Conservation (phyloP, 2,797 vertebrate genomes). For the Basileuterus tristriatus region DNA sequence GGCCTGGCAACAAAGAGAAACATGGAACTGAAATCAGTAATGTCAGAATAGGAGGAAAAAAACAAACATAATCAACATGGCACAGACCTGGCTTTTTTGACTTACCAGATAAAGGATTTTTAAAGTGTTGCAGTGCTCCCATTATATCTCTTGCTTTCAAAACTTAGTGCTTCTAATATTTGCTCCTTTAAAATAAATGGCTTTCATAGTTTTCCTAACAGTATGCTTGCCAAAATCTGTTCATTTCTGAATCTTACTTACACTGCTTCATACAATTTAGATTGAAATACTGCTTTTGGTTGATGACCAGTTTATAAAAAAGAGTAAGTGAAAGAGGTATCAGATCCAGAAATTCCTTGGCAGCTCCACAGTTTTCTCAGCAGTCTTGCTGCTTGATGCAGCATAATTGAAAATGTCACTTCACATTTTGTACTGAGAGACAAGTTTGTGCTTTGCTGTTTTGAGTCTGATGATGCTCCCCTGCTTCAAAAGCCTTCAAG, state of each 20-base stretch:
- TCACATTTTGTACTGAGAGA: neutral
- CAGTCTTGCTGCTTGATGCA: neutral
- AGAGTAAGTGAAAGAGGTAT: neutral
- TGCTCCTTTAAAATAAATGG: neutral
- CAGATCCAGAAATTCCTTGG: slow-evolving; percentile 36
- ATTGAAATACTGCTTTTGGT: neutral
- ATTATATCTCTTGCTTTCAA: neutral
- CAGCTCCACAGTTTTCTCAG: slow-evolving; percentile 19
- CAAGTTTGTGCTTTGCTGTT: neutral
- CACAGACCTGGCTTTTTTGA: neutral
- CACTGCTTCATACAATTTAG: neutral
- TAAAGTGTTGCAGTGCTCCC: neutral
- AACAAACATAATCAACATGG: neutral
- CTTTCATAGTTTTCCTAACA: neutral
- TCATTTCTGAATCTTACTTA: neutral
- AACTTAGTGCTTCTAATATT: neutral
- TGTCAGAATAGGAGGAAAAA: neutral
- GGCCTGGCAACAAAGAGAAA: neutral
- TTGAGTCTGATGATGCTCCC: neutral
- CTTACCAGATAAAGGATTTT: neutral
- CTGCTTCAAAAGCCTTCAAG: neutral
- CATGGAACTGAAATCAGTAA: neutral
- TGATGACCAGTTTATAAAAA: neutral
- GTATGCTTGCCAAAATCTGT: neutral
- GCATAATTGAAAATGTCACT: slow-evolving; percentile 11